Base-by-base conservation (phyloP, 92 coral and sea anemone species). In the Phymanthus crucifer region DNA sequence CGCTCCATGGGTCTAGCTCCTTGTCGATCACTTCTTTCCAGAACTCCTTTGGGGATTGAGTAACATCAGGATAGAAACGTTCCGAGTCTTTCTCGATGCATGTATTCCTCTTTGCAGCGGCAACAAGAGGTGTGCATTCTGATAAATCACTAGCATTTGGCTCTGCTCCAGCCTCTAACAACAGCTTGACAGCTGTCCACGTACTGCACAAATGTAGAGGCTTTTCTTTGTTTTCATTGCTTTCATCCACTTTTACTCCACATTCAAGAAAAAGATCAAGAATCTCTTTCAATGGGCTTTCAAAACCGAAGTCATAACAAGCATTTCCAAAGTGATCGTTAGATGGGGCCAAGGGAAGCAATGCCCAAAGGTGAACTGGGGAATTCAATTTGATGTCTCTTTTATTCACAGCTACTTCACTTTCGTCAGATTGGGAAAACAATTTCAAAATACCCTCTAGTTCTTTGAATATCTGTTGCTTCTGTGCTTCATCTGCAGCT, bases 111-210 rank as follows among this genome's bases (percentile, higher is more conserved):
- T n/a, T n/a, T n/a, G n/a, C n/a, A n/a, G n/a, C n/a, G n/a, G n/a
- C n/a, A n/a, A n/a, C n/a, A n/a, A n/a, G n/a, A 16, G 80, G 80
- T 12, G 80, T 37, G 3, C 33, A 18, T 23, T 74, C 80, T 31
- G 36, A 9, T 23, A 34, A 12, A 52, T 76, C 72, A 6, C 16
- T 33, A 2, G 18, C 73, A 32, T 34, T 40, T 71, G n/a, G n/a
- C n/a, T n/a, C n/a, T n/a, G n/a, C n/a, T n/a, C n/a, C n/a, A n/a
- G n/a, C n/a, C n/a, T n/a, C n/a, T n/a, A n/a, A n/a, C n/a, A n/a
- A n/a, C n/a, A n/a, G n/a, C n/a, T n/a, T n/a, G n/a, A n/a, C n/a
- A n/a, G n/a, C n/a, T n/a, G n/a, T n/a, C n/a, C n/a, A n/a, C n/a
- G n/a, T n/a, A n/a, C n/a, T n/a, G n/a, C 73, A 54, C n/a, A n/a